phyloP scores from a whole-genome alignment of 2,888 invertebrate species.

The Tillus elongatus region DNA sequence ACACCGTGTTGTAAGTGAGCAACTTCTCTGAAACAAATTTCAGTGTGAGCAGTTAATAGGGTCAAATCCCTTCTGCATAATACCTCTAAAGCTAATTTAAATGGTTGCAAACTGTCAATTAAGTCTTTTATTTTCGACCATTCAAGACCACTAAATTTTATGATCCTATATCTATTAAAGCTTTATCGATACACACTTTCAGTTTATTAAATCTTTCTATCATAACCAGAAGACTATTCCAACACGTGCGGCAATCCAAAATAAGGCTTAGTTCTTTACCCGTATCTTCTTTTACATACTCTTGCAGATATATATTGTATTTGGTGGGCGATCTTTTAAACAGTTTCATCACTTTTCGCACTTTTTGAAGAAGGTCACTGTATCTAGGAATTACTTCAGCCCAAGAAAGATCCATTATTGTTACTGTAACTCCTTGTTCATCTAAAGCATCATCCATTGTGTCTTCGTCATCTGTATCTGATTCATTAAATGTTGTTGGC shows the following conservation, averaged over 20 bases:
- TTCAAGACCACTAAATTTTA: slow-evolving; percentile 6
- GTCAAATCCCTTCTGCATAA: slow-evolving; percentile 13
- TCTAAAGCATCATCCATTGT: slow-evolving; percentile 2
- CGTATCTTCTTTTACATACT: slow-evolving; percentile 18
- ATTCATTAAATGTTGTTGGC: slow-evolving; percentile 12
- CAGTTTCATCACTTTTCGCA: slow-evolving; percentile 19
- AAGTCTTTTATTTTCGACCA: slow-evolving; percentile 12
- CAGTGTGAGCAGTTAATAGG: slow-evolving; percentile 15
- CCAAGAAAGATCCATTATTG: slow-evolving; percentile 11
- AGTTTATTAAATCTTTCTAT: slow-evolving; percentile 10
- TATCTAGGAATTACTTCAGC: slow-evolving; percentile 15
- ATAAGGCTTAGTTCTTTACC: slow-evolving; percentile 18
- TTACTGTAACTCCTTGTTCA: slow-evolving; percentile 10
- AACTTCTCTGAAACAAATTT: slow-evolving; percentile 13
- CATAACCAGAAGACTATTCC: slow-evolving; percentile 11
- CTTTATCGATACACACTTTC: slow-evolving; percentile 12
- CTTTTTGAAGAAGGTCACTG: slow-evolving; percentile 18
- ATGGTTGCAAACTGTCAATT: slow-evolving; percentile 1
- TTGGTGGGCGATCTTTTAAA: slow-evolving; percentile 21
- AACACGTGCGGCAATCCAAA: slow-evolving; percentile 19
- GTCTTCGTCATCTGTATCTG: slow-evolving; percentile 3
- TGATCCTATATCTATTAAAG: slow-evolving; percentile 11
- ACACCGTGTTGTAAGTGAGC: slow-evolving; percentile 2
- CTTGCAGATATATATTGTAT: slow-evolving; percentile 17
- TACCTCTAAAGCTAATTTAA: slow-evolving; percentile 10